Evolutionary conservation across 2,888 invertebrate genomes (phyloP).

Genomic region (Timema cristinae): DNA sequence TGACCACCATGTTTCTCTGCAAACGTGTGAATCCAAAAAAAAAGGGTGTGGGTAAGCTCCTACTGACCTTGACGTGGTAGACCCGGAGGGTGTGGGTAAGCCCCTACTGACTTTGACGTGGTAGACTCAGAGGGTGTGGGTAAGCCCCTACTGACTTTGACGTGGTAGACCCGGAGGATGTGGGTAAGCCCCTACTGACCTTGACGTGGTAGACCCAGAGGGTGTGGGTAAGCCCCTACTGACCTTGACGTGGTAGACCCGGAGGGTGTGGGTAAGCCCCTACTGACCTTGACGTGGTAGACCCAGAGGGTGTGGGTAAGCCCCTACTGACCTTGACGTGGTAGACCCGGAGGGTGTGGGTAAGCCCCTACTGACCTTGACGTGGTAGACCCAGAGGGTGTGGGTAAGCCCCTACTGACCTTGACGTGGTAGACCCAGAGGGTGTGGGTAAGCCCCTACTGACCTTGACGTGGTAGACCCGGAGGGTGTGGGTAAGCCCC

Average conservation of each 20-base stretch:
- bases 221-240: constrained; percentile 40
- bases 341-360: constrained; percentile 70
- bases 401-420: constrained; percentile 46
- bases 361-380: constrained; percentile 53
- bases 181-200: constrained; percentile 46
- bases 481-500: constrained; percentile 53
- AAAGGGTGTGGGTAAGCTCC: neutral
- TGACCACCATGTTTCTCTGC: no score
- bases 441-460: constrained; percentile 40
- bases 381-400: constrained; percentile 76
- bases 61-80: constrained; percentile 64
- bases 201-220: constrained; percentile 79
- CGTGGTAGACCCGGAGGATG: constrained; percentile 74
- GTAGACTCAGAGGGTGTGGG: constrained; percentile 70
- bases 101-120: constrained; percentile 59
- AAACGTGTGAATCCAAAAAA: no score
- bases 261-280: constrained; percentile 53
- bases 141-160: constrained; percentile 53
- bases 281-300: constrained; percentile 64
- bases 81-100: constrained; percentile 65
- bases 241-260: constrained; percentile 77
- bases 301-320: constrained; percentile 65
- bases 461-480: constrained; percentile 77
- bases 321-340: constrained; percentile 59
- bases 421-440: constrained; percentile 79